Percentiles rank a stretch among this genome's conserved stretches.
Conservation (phyloP, 2,113 vertebrate species). For the Rutilus rutilus region DNA sequence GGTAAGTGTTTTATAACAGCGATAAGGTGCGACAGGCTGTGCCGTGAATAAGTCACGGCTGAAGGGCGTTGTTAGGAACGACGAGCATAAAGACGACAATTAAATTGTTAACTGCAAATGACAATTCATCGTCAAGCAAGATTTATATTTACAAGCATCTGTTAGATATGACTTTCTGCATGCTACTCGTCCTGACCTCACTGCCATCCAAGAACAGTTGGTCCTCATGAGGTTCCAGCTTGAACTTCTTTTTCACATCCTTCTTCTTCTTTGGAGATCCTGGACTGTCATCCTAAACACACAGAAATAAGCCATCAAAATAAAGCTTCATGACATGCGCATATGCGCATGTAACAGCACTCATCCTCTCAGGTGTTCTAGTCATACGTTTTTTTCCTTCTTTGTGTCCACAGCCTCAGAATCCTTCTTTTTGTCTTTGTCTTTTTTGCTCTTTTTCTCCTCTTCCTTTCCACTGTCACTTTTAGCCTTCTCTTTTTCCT, state of each 20-base stretch:
- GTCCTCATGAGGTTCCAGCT: constrained; percentile 96
- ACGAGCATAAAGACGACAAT: not conserved
- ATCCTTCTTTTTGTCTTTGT: constrained; percentile 85
- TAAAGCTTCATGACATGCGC: not conserved
- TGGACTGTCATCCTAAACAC: constrained; percentile 88
- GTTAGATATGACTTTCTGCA: not conserved
- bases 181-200: constrained; percentile 79
- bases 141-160: not conserved
- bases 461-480: constrained; percentile 73
- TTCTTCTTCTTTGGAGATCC: constrained; percentile 96
- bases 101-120: not conserved
- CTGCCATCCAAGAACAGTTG: constrained; percentile 97
- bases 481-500: constrained; percentile 84
- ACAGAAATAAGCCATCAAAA: constrained; percentile 23
- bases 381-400: constrained; percentile 80
- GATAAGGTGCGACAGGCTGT: too few species aligned
- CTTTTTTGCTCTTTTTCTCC: constrained; percentile 87
- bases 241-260: constrained; percentile 98
- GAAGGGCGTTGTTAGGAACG: too few species aligned
- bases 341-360: too few species aligned
- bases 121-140: not conserved
- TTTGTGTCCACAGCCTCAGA: constrained; percentile 73
- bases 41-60: too few species aligned
- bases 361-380: not conserved
- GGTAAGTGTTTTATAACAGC: too few species aligned